These are phyloP conservation scores for Typhlomys cinereus DNA, from an alignment of 2,113 vertebrate species.

Conservation along the genomic window DNA sequence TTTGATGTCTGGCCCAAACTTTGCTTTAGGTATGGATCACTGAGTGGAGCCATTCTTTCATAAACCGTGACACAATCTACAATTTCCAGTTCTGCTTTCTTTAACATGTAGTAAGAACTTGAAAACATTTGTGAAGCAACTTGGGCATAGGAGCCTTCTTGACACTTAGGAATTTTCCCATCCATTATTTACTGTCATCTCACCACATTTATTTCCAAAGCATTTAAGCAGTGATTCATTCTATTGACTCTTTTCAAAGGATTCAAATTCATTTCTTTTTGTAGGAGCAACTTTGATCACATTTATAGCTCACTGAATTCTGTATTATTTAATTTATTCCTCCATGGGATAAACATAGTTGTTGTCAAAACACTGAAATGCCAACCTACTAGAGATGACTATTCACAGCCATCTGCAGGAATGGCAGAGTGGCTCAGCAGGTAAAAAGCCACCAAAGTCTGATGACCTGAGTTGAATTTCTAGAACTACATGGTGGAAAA, in stretches of 20 bases:
- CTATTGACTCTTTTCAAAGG: slow-evolving; percentile 35
- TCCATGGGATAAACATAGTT: not conserved
- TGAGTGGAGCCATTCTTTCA: not conserved
- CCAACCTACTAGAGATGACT: not conserved
- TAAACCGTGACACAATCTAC: not conserved
- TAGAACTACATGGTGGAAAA: too few species aligned
- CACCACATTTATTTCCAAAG: slow-evolving; percentile 15
- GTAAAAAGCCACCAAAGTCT: too few species aligned
- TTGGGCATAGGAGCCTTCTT: not conserved
- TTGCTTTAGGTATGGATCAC: slow-evolving; percentile 42
- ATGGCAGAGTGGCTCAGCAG: too few species aligned
- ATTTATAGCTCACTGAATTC: slow-evolving; percentile 10
- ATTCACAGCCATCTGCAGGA: too few species aligned
- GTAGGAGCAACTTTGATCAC: not conserved
- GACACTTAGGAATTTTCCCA: not conserved
- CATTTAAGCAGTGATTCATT: slow-evolving; percentile 15
- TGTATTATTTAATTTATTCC: not conserved
- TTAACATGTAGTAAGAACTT: not conserved
- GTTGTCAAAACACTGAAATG: not conserved
- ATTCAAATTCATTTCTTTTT: slow-evolving; percentile 28
- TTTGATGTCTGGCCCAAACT: slow-evolving; percentile 47
- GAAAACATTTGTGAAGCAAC: not conserved
- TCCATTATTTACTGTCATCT: not conserved
- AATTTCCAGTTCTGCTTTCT: slow-evolving; percentile 43
- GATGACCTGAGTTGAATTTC: too few species aligned